Evolutionary conservation across 2,797 vertebrate species (phyloP), one percentile per base, ranked within the genome.

Genomic region (Tenualosa thibaudeaui): DNA sequence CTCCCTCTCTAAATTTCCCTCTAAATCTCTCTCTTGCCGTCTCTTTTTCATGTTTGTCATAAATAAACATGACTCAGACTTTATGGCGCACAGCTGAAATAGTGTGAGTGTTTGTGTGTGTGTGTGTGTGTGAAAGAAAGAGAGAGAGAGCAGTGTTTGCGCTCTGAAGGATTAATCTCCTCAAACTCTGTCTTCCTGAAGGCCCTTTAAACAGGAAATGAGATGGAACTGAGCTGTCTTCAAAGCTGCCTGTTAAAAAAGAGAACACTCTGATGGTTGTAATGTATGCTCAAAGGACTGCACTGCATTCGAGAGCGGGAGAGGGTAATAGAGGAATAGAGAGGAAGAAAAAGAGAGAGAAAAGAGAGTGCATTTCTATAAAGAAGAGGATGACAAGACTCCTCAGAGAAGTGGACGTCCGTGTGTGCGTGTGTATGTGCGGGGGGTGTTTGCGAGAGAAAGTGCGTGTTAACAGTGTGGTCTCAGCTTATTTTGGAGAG

Each of bases 61-160:
- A 71, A 71, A 71, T 71, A 71, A 71, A 71, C 87, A 81, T 60
- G 85, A 87, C 83, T 82, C 22, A 84, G 85, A 83, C 51, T 85
- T 82, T 82, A 84, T 75, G 78, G 91, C 89, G 88, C 88, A 87
- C 85, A 88, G 88, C 84, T 85, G 82, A 87, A 82, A 88, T 75
- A 37, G 37, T 37, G 46, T 90, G 46, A 46, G 46, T 46, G 46
- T 46, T 46, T 46, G 46, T 46, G 58, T 9, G 31, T 10, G 31
- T 37, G 65, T 15, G 65, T 37, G 65, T 13, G 26, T 3, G 65
- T 0, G 65, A 31, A 31, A 31, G 31, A 31, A 2, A 68, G 65
- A 71, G 65, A 31, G 24, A 71, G 60, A 71, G 65, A 15, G 65
- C 26, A 24, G 60, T 65, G 60, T 65, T 24, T 65, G n/a, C n/a